A percentile compares a stretch with the other conserved stretches of the same genome.
Conservation (phyloP, 2,113 vertebrate genomes). For the Carassius carassius region DNA sequence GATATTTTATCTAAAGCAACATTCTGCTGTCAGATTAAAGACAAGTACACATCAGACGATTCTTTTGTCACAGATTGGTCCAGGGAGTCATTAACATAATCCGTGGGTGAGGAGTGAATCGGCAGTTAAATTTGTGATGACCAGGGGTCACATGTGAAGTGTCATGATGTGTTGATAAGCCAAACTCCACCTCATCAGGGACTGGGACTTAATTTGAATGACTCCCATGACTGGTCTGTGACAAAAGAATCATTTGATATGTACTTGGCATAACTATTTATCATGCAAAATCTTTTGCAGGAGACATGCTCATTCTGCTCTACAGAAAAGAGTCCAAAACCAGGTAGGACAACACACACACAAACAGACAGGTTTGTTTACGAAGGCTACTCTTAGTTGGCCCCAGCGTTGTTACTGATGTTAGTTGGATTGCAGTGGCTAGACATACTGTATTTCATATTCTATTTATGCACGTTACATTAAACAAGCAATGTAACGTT, state of each 20-base stretch:
- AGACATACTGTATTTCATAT: not conserved
- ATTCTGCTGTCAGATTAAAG: slow-evolving; percentile 9
- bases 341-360: not conserved
- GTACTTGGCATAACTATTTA: not conserved
- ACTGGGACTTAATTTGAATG: no score
- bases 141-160: no score
- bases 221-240: not conserved
- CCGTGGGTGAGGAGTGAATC: not conserved
- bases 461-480: not conserved
- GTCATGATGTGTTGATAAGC: no score
- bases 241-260: not conserved
- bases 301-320: not conserved
- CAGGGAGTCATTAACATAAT: not conserved
- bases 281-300: slow-evolving; percentile 1
- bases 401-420: not conserved
- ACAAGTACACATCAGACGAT: not conserved
- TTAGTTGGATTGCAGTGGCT: not conserved
- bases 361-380: not conserved
- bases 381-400: not conserved
- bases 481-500: not conserved
- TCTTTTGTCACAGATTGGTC: not conserved
- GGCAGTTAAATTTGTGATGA: no score
- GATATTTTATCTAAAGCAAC: slow-evolving; percentile 2
- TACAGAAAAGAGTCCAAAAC: not conserved
- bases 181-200: no score